Evolutionary conservation across 2,113 vertebrate genomes (phyloP).

Genomic region (Archocentrus centrarchus): DNA sequence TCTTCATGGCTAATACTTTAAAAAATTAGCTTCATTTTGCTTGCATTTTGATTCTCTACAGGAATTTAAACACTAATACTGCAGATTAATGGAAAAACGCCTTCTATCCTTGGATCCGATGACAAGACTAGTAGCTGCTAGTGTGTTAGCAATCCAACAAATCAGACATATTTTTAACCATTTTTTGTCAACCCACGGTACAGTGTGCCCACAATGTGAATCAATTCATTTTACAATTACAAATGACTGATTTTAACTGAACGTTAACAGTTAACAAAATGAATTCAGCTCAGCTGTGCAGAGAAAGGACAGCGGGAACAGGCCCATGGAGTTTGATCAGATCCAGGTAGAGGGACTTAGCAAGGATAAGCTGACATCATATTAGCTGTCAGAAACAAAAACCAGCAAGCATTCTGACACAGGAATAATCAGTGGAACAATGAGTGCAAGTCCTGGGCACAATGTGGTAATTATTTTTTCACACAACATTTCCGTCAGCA

Average conservation of each 20-base stretch:
- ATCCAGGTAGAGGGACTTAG: slow-evolving; percentile 21
- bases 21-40: too few species aligned
- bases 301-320: neutral
- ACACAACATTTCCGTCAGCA: neutral
- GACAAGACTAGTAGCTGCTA: too few species aligned
- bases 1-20: too few species aligned
- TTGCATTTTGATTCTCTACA: too few species aligned
- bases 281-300: neutral
- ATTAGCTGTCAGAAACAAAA: neutral
- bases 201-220: neutral
- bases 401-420: neutral
- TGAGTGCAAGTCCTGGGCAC: neutral
- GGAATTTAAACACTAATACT: too few species aligned
- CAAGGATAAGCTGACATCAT: neutral
- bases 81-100: too few species aligned
- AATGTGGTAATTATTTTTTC: neutral
- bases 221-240: neutral
- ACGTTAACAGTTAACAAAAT: too few species aligned
- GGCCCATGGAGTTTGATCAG: neutral
- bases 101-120: too few species aligned
- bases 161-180: neutral
- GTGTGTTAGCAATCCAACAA: too few species aligned
- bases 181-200: neutral
- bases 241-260: neutral
- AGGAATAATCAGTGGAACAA: slow-evolving; percentile 5